Base-by-base conservation (phyloP, 2,797 vertebrate genomes). In the Poeciliopsis infans region DNA sequence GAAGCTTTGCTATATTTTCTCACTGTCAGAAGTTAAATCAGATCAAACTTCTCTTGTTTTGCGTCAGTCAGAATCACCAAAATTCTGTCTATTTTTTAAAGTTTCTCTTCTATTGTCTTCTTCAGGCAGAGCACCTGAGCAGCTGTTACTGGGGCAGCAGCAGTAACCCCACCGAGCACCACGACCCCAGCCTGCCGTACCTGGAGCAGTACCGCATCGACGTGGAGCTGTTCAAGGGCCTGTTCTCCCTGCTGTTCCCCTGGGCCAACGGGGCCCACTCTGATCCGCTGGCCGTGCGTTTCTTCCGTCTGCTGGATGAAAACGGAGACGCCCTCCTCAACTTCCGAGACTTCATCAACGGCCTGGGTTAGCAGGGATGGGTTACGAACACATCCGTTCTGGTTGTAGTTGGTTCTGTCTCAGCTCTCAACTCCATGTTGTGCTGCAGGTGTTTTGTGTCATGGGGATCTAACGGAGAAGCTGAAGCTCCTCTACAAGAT, bases 131-230 rank as follows among this genome's bases (percentile, higher is more conserved):
- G 70, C 98, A 99, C 88, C 95, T 99, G 89, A 98, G 97, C 72
- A 99, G 98, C 95, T 99, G 97, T 91, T 99, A 99, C 94, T 99
- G 98, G 98, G 98, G 98, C 0, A 97, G 97, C 36, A 98, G 95
- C 94, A 98, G 97, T 94, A 97, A 97, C 2, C 97, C 97, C 1
- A 95, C 95, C 4, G 98, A 98, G 89, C 95, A 97, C 2, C 98
- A 99, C 0, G 98, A 99, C 92, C 98, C 98, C 89, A 98, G 97
- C 93, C 96, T 99, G 91, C 98, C 98, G 0, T 99, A 99, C 87
- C 95, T 99, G 87, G 98, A 99, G 90, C 98, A 99, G 94, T 99
- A 99, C 86, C 98, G 98, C 82, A 98, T 99, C 1, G 97, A 99
- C 84, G 92, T 97, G 3, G 98, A 99, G 90, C 98, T 99, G 94